phyloP scores from a whole-genome alignment of 2,113 vertebrate genomes.

The Chloropsis hardwickii region DNA sequence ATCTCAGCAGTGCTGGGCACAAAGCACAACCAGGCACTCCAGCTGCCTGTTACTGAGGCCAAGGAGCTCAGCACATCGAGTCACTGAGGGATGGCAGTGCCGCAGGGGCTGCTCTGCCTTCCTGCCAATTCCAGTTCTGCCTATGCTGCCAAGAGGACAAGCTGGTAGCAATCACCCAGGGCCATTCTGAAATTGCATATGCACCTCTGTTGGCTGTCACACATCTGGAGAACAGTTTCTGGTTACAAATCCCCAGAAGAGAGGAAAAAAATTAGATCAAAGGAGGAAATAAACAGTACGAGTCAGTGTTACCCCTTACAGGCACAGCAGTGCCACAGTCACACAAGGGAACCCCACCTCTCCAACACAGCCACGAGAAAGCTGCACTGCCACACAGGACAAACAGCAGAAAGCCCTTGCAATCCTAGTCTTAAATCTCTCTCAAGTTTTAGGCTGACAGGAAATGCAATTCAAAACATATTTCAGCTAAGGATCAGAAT shows the following conservation, averaged over 20 bases:
- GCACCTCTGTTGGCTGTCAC: not conserved
- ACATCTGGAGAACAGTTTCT: not conserved
- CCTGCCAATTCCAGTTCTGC: not conserved
- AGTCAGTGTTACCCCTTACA: not conserved
- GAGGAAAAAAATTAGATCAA: not conserved
- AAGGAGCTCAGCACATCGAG: not conserved
- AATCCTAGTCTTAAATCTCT: not conserved
- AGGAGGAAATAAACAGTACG: not conserved
- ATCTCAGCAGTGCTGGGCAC: not conserved
- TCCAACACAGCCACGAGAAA: not conserved
- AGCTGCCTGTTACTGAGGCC: not conserved
- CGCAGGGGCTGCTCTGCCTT: not conserved
- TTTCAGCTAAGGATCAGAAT: not conserved
- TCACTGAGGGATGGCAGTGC: not conserved
- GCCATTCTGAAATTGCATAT: not conserved
- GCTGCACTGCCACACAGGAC: not conserved
- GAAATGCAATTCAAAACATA: not conserved
- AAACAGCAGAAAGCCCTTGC: not conserved
- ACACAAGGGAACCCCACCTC: not conserved
- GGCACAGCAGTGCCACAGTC: not conserved
- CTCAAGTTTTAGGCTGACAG: not conserved
- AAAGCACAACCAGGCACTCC: not conserved
- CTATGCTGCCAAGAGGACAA: not conserved
- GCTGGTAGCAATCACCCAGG: conserved; percentile 17
- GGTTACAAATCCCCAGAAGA: not conserved